These are phyloP conservation scores for Selenia dentaria DNA, from an alignment of 2,888 invertebrate genomes.

Conservation along the genomic window DNA sequence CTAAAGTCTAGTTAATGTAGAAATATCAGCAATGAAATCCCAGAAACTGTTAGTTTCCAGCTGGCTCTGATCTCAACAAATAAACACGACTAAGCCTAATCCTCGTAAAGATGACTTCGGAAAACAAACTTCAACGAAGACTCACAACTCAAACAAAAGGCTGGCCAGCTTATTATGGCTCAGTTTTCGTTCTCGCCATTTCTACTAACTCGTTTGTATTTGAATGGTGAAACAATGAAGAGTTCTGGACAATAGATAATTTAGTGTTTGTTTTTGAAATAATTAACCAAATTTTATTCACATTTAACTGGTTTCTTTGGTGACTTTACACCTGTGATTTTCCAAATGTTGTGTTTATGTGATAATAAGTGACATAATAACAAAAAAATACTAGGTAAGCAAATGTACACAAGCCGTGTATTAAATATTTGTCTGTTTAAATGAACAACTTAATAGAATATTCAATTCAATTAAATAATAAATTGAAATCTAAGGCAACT, in stretches of 20 bases:
- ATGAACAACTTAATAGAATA: too few relatives aligned
- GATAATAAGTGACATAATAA: too few relatives aligned
- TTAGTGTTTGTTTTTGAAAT: conserved; percentile 19
- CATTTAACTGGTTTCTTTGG: not conserved
- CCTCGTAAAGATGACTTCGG: conserved; percentile 50
- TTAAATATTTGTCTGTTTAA: too few relatives aligned
- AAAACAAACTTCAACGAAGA: conserved; percentile 44
- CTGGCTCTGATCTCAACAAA: conserved; percentile 4
- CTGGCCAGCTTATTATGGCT: conserved; percentile 43
- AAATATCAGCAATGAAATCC: too few relatives aligned
- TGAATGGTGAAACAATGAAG: conserved; percentile 40
- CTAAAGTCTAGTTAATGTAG: too few relatives aligned
- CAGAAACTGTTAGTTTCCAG: not conserved
- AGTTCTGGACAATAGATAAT: conserved; percentile 18
- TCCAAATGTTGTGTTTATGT: too few relatives aligned
- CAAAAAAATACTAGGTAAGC: too few relatives aligned
- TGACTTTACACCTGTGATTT: not conserved
- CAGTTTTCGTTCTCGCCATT: conserved; percentile 52
- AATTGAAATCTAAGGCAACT: too few relatives aligned
- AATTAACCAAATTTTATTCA: conserved; percentile 6
- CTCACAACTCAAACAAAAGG: conserved; percentile 56
- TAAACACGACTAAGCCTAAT: conserved; percentile 43
- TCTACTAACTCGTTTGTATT: conserved; percentile 49
- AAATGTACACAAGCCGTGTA: too few relatives aligned
- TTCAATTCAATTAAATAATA: too few relatives aligned